Base-by-base conservation (phyloP, 2,113 vertebrate species). In the Nanger granti region DNA sequence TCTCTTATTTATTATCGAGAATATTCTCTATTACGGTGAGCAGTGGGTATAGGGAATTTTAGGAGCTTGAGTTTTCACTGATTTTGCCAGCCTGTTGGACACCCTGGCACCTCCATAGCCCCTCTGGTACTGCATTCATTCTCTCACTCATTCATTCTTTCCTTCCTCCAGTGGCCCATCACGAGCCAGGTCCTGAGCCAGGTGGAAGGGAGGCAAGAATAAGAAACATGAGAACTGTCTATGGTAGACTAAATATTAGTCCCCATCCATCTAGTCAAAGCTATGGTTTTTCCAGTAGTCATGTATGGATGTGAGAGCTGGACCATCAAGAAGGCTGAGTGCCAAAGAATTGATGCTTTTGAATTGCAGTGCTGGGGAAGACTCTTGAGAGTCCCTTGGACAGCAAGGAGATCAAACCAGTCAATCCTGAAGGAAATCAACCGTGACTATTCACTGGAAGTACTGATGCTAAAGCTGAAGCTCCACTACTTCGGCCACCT, bases 1-100 rank as follows among this genome's bases (percentile, higher is more conserved):
- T 98, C 97, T 98, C 97, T 97, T 97, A 97, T 97, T 98, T 97
- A 97, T 98, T 93, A 97, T 90, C 98, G 96, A 96, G 96, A 96
- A 79, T 97, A 96, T 97, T 98, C 82, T 97, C 95, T 97, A 96
- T 93, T 79, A 73, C 64, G 60, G 41, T 85, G 62, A 90, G 26
- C 54, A 26, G 17, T 49, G 59, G 44, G n/a, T 59, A 22, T 84
- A 44, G n/a, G 52, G 41, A 44, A 31, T 69, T 95, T 69, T 12
- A 28, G 89, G 60, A 76, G 85, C 49, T n/a, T 62, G 47, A 28
- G 37, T 92, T 90, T 93, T 93, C 57, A 73, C 47, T 86, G 90
- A 92, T 59, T 95, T 87, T 29, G 22, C 9, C 76, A 60, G 89
- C 54, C 76, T 79, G 18, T 22, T 91, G 91, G 37, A 17, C 34